phyloP scores from a whole-genome alignment of 2,113 vertebrate species.

The Sciurus niger region DNA sequence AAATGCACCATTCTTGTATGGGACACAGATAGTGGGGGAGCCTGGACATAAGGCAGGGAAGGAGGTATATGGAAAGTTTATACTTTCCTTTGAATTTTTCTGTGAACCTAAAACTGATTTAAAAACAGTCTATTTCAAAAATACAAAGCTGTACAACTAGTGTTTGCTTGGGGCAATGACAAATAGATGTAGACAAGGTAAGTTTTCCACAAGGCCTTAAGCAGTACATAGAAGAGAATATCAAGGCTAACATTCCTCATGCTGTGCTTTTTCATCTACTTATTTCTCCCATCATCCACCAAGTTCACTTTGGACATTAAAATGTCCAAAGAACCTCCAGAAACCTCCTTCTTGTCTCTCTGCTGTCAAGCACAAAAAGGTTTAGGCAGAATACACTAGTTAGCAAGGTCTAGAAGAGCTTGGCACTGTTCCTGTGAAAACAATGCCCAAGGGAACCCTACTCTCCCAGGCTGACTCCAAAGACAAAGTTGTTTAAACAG shows the following conservation, averaged over 20 bases:
- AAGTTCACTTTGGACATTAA: neutral
- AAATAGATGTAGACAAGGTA: neutral
- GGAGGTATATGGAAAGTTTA: neutral
- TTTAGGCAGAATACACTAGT: neutral
- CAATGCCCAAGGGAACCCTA: slow-evolving; percentile 56
- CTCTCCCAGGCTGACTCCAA: slow-evolving; percentile 55
- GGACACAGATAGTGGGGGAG: neutral
- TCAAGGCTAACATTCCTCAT: neutral
- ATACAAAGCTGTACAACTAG: slow-evolving; percentile 13
- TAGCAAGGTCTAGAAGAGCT: slow-evolving; percentile 46
- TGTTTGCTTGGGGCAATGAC: slow-evolving; percentile 28
- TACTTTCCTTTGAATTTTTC: slow-evolving; percentile 6
- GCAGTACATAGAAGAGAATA: neutral
- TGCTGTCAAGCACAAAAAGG: slow-evolving; percentile 39
- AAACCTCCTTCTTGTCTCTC: neutral
- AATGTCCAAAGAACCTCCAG: neutral
- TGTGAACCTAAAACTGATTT: slow-evolving; percentile 26
- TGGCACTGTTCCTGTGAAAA: slow-evolving; percentile 24
- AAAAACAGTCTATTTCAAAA: slow-evolving; percentile 51
- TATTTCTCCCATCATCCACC: neutral
- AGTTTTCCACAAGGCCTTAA: slow-evolving; percentile 20
- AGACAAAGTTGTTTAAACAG: slow-evolving; percentile 64
- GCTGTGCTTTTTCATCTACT: neutral
- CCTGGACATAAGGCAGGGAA: neutral
- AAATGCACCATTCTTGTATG: neutral